These are phyloP conservation scores for Synergus japonicus DNA, from an alignment of 2,888 invertebrate species.

Conservation along the genomic window DNA sequence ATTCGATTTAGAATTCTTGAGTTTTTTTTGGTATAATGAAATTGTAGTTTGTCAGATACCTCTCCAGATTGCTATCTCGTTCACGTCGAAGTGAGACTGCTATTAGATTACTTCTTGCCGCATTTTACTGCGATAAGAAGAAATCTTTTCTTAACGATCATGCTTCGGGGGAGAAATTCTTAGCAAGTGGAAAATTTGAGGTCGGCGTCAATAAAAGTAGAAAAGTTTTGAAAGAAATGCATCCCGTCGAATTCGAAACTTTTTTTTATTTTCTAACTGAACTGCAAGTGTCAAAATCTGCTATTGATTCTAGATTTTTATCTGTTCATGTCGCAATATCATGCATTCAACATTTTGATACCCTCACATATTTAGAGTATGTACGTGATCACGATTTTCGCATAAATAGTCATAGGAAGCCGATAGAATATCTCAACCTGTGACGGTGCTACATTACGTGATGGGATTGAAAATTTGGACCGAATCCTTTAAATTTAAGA, in stretches of 20 bases:
- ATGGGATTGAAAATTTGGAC: constrained; percentile 16
- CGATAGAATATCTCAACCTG: constrained; percentile 53
- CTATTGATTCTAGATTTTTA: background rate
- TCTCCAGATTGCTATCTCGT: constrained; percentile 25
- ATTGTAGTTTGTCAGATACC: constrained; percentile 30
- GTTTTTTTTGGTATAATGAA: constrained; percentile 21
- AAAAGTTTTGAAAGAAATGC: too few species aligned
- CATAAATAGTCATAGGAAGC: constrained; percentile 56
- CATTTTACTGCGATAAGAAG: constrained; percentile 16
- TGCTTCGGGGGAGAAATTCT: background rate
- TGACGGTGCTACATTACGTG: constrained; percentile 47
- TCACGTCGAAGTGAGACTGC: constrained; percentile 29
- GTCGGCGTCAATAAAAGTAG: background rate
- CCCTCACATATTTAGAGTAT: constrained; percentile 15
- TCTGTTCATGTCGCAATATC: background rate
- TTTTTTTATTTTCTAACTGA: background rate
- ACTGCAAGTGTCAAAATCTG: background rate
- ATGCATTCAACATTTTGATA: constrained; percentile 29
- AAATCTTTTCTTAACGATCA: constrained; percentile 38
- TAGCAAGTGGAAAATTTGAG: background rate
- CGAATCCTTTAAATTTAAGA: background rate
- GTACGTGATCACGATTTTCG: constrained; percentile 47
- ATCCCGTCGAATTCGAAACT: background rate
- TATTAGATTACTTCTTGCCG: constrained; percentile 35
- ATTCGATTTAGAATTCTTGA: constrained; percentile 10